Evolutionary conservation across 2,888 invertebrate species (phyloP), one percentile per base, ranked within the genome.

Genomic region (Tiphia femorata): DNA sequence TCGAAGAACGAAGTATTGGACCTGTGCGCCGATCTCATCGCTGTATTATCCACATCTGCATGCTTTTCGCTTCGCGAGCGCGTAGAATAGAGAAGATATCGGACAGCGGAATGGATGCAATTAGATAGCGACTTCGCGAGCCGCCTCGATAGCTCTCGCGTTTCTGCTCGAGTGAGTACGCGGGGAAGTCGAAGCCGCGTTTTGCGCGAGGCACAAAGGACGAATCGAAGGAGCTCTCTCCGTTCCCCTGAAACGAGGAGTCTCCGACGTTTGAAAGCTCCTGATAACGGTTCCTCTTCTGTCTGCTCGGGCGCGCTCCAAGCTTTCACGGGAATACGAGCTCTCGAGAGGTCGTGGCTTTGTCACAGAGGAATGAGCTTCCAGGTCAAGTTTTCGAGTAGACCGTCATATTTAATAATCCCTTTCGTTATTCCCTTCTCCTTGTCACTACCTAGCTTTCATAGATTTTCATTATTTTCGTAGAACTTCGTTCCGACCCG

Each of bases 181-280:
- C 33, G 33, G 7, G 14, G 33, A n/a, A 33, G 33, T 1, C 33
- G 33, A 2, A 5, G 2, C 33, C 12, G 23, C 43, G n/a, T 62
- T 49, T 49, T 40, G 12, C 33, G 12, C 38, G 37, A 23, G n/a
- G 49, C 16, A 38, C 37, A 35, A 23, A 23, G 41, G 33, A 47
- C 29, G 42, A 16, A 46, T 37, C 58, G 53, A 41, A 14, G 33
- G 1, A 37, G 57, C 57, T 57, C 57, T n/a, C n/a, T n/a, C n/a
- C n/a, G 37, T 27, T 52, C 49, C 40, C 27, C 44, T 44, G 46
- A 49, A 55, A 59, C 58, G 52, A 67, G 47, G 14, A n/a, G 29
- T 6, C 5, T 5, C 14, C 57, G 23, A 42, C 12, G 42, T 43
- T 57, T 46, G 49, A 58, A 64, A 55, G 49, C 51, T 35, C 20